A percentile compares a stretch with the other conserved stretches of the same genome.
Conservation (phyloP, 2,113 vertebrate genomes). For the Tachysurus fulvidraco region DNA sequence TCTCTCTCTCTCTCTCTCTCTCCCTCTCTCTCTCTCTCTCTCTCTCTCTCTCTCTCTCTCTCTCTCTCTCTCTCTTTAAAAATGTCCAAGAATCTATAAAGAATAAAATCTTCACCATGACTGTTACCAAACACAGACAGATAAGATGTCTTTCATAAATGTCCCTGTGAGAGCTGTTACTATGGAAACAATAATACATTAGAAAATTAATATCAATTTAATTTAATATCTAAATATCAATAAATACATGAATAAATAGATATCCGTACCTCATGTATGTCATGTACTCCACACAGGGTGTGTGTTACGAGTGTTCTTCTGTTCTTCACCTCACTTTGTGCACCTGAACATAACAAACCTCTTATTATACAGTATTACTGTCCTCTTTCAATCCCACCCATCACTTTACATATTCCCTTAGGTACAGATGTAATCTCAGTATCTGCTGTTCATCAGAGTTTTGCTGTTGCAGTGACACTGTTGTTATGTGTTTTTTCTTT, state of each 20-base stretch:
- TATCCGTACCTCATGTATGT: not conserved
- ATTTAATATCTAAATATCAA: too few species aligned
- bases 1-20: too few species aligned
- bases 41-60: too few species aligned
- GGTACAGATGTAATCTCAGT: not conserved
- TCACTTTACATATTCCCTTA: not conserved
- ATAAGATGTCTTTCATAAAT: not conserved
- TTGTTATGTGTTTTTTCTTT: too few species aligned
- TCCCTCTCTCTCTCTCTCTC: too few species aligned
- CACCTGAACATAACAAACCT: not conserved
- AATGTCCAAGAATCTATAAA: not conserved
- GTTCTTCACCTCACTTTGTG: not conserved
- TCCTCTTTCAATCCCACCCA: not conserved
- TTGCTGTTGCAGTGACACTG: too few species aligned
- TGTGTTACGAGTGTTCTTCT: not conserved
- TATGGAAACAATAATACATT: too few species aligned
- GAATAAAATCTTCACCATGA: not conserved
- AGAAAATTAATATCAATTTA: too few species aligned
- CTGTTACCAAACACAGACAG: too few species aligned
- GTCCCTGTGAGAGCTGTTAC: not conserved
- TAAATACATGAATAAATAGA: not conserved
- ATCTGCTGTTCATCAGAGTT: not conserved
- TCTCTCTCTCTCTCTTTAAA: too few species aligned
- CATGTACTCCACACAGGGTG: not conserved
- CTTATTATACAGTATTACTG: not conserved